Conservation (phyloP, 1,140 invertebrate species). For the Alviniconcha marisindica region DNA sequence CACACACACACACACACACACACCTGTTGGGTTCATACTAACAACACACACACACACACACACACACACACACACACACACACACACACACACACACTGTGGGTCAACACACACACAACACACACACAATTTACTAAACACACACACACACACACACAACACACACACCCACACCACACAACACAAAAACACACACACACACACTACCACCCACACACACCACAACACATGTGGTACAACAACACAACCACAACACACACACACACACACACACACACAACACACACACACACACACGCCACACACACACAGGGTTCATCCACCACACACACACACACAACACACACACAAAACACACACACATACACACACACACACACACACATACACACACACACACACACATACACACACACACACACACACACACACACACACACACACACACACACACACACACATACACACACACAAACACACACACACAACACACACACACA, state of each 20-base stretch:
- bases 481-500: no score
- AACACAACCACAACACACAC: no score
- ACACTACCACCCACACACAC: not conserved
- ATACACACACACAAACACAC: not conserved
- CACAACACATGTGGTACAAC: no score
- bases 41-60: no score
- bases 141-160: no score
- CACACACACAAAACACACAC: not conserved
- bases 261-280: not conserved
- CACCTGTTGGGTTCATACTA: no score
- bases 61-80: slow-evolving; percentile 10
- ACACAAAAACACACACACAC: not conserved
- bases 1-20: no score
- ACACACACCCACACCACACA: not conserved
- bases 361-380: not conserved
- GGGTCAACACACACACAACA: not conserved
- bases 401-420: not conserved
- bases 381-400: slow-evolving; percentile 2
- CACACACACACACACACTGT: not conserved
- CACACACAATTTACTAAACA: no score
- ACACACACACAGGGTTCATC: not conserved
- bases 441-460: slow-evolving; percentile 2
- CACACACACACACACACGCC: not conserved
- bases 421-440: not conserved
- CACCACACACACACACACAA: not conserved